Evolutionary conservation across 2,888 invertebrate species (phyloP), one percentile per base, ranked within the genome.

Genomic region (Drosophila subquinaria): DNA sequence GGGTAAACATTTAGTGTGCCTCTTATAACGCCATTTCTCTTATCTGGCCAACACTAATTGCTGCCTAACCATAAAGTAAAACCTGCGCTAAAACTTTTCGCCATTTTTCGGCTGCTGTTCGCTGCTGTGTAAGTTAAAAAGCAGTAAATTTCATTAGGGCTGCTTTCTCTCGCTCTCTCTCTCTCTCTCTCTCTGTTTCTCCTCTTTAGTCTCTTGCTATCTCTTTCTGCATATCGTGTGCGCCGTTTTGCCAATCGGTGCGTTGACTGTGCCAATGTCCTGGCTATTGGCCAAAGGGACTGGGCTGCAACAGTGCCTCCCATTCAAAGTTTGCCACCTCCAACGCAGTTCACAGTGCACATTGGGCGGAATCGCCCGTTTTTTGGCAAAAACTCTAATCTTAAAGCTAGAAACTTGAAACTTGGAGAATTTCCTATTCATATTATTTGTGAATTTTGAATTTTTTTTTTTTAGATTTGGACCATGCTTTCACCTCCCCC

Each of bases 31-130:
- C 15, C 43, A 60, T 61, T 71, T 71, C 36, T 63, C 72, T 69
- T 78, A 76, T 78, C 70, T 68, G 53, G 23, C 62, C 23, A 67
- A 61, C 67, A 64, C 79, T 81, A 73, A 81, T 81, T 79, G 68
- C 81, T 64, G 81, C 38, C 52, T 17, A 38, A 45, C 42, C 53
- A 73, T 70, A 69, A 77, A 70, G 69, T 62, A 51, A 53, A 66
- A 51, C 30, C 35, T 47, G 33, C 48, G 30, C 45, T 38, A 15
- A 59, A 66, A 63, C 53, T 76, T 40, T 30, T 8, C 8, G 45
- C 35, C 48, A 42, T 45, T 62, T 63, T 68, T 55, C 30, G 55
- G 65, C 47, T 57, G 57, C 65, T 66, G 62, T 33, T 17, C 27
- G 47, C 27, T 27, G 33, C 20, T 27, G 38, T 48, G 40, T 38